Percentiles rank a stretch among this genome's conserved stretches.
Evolutionary conservation across 2,888 invertebrate species (phyloP).

Genomic region (Tenthredo scrophulariae): DNA sequence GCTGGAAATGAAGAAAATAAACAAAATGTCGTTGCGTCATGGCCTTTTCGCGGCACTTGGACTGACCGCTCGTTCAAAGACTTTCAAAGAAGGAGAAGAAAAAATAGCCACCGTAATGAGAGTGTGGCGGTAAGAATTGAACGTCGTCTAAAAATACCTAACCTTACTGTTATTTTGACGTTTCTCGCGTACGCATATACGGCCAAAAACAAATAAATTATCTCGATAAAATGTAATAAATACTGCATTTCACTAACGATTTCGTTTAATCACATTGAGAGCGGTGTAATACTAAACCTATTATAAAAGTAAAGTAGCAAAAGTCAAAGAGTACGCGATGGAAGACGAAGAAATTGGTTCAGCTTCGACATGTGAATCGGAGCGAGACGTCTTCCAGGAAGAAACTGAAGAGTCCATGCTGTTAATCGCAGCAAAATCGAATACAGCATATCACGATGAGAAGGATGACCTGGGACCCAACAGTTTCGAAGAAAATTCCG

Average conservation of each 20-base stretch:
- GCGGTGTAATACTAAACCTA: not conserved
- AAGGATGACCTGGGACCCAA: not conserved
- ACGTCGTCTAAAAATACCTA: not conserved
- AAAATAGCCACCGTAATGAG: not conserved
- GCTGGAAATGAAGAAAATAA: slow-evolving; percentile 21
- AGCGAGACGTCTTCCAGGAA: not conserved
- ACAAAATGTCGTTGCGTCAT: not conserved
- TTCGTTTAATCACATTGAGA: not conserved
- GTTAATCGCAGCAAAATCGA: not conserved
- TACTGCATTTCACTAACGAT: not conserved
- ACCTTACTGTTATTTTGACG: slow-evolving; percentile 26
- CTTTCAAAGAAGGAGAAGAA: not conserved
- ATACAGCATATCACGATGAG: not conserved
- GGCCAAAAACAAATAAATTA: not conserved
- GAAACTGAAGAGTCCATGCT: not conserved
- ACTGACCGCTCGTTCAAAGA: not conserved
- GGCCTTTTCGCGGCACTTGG: not conserved
- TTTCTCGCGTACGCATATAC: not conserved
- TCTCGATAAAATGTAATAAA: not conserved
- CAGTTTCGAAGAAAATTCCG: not conserved
- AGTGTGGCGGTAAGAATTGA: slow-evolving; percentile 13
- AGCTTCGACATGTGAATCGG: not conserved
- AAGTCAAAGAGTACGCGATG: not conserved
- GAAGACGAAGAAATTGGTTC: not conserved
- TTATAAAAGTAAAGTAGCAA: not conserved